Conservation (phyloP, 1,140 invertebrate genomes). For the Aphaenogaster ashmeadi region DNA sequence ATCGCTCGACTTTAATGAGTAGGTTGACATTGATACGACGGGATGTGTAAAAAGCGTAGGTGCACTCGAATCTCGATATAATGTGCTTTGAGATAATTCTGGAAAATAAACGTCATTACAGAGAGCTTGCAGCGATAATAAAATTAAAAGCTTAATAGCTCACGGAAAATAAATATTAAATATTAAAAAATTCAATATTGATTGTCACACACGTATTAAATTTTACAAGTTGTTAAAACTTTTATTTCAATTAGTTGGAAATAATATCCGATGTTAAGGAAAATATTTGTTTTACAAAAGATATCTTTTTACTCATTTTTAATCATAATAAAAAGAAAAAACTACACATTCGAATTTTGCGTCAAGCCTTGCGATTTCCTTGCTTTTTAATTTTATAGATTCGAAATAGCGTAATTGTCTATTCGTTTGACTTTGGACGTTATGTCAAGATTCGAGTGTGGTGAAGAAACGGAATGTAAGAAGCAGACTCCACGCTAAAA, state of each 20-base stretch:
- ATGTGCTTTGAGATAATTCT: constrained; percentile 1
- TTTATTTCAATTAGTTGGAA: not conserved
- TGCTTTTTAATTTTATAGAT: not conserved
- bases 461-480: constrained; percentile 54
- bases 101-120: not conserved
- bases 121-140: not conserved
- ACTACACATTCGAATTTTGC: not conserved
- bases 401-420: not conserved
- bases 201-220: not conserved
- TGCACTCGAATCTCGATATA: constrained; percentile 42
- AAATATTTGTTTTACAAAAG: not conserved
- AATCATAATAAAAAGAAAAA: not conserved
- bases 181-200: not conserved
- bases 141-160: not conserved
- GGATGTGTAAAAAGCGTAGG: constrained; percentile 35
- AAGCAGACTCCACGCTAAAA: constrained; percentile 38
- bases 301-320: not conserved
- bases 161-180: not conserved
- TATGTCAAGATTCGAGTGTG: constrained; percentile 17
- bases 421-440: not conserved
- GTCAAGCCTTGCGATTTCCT: not conserved
- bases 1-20: constrained; percentile 18
- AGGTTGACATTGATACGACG: constrained; percentile 5
- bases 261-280: not conserved
- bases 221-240: not conserved